Conservation (phyloP, 2,888 invertebrate species). For the Thymelicus sylvestris region DNA sequence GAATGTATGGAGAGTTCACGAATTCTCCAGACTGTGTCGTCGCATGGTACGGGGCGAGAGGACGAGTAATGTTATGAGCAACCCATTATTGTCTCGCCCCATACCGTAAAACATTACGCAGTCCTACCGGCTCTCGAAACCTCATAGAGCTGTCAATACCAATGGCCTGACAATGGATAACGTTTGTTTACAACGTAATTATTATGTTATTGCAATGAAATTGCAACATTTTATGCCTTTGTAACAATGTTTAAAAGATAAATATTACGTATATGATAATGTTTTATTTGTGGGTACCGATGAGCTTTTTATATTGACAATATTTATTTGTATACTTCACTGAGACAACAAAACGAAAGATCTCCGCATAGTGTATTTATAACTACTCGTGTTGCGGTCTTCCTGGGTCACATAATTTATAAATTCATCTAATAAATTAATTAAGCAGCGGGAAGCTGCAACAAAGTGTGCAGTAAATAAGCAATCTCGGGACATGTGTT, state of each 20-base stretch:
- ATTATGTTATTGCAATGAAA: slow-evolving; percentile 27
- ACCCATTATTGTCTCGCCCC: slow-evolving; percentile 85
- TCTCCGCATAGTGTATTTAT: slow-evolving; percentile 44
- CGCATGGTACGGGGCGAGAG: slow-evolving; percentile 71
- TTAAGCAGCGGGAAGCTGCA: slow-evolving; percentile 70
- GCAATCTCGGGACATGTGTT: slow-evolving; percentile 64
- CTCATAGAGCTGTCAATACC: slow-evolving; percentile 73
- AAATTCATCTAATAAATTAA: slow-evolving; percentile 76
- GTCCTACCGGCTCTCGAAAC: slow-evolving; percentile 71
- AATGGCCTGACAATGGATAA: neutral
- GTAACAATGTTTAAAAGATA: neutral
- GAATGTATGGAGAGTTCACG: slow-evolving; percentile 47
- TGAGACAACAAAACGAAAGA: slow-evolving; percentile 23
- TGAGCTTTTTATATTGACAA: neutral
- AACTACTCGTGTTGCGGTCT: slow-evolving; percentile 62
- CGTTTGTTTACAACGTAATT: slow-evolving; percentile 29
- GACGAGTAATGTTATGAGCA: slow-evolving; percentile 85
- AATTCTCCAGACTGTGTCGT: slow-evolving; percentile 57
- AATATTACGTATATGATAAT: neutral
- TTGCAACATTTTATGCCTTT: slow-evolving; percentile 13
- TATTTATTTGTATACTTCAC: neutral
- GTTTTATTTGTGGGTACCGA: neutral
- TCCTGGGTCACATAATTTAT: slow-evolving; percentile 74
- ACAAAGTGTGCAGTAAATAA: slow-evolving; percentile 78
- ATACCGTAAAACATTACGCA: slow-evolving; percentile 85